Conservation (phyloP, 2,113 vertebrate genomes). For the Takifugu bimaculatus region DNA sequence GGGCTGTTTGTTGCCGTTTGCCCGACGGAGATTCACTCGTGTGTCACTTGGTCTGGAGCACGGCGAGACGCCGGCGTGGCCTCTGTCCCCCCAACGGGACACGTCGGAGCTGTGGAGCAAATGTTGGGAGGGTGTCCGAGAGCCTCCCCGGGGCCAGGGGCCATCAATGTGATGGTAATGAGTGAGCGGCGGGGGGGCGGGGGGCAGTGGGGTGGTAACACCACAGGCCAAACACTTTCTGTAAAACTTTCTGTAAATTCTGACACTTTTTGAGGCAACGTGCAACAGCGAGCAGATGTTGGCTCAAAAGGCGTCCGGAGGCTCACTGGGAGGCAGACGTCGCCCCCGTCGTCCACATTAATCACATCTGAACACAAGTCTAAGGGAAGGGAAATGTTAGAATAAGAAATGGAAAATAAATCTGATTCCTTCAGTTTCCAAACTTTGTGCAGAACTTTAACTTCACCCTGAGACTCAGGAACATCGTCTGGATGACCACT, state of each 20-base stretch:
- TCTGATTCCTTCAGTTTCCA: too few relatives aligned
- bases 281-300: slow-evolving; percentile 34
- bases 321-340: neutral
- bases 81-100: slow-evolving; percentile 52
- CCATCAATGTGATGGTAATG: slow-evolving; percentile 41
- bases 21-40: slow-evolving; percentile 9
- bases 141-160: slow-evolving; percentile 23
- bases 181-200: slow-evolving; percentile 20
- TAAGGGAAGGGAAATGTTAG: too few relatives aligned
- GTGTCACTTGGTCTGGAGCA: slow-evolving; percentile 1
- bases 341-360: too few relatives aligned
- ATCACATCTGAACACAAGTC: too few relatives aligned
- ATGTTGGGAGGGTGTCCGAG: slow-evolving; percentile 41
- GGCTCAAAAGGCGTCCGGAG: neutral
- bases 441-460: too few relatives aligned
- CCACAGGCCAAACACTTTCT: slow-evolving; percentile 45
- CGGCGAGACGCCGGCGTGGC: slow-evolving; percentile 8
- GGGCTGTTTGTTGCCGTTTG: slow-evolving; percentile 3
- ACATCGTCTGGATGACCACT: too few relatives aligned
- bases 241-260: slow-evolving; percentile 43
- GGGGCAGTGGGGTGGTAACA: slow-evolving; percentile 40
- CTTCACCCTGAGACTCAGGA: too few relatives aligned
- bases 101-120: slow-evolving; percentile 51
- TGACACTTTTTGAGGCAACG: slow-evolving; percentile 13
- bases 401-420: too few relatives aligned